Evolutionary conservation across 2,888 invertebrate genomes (phyloP), one percentile per base, ranked within the genome.

Genomic region (Drosophila yooni): DNA sequence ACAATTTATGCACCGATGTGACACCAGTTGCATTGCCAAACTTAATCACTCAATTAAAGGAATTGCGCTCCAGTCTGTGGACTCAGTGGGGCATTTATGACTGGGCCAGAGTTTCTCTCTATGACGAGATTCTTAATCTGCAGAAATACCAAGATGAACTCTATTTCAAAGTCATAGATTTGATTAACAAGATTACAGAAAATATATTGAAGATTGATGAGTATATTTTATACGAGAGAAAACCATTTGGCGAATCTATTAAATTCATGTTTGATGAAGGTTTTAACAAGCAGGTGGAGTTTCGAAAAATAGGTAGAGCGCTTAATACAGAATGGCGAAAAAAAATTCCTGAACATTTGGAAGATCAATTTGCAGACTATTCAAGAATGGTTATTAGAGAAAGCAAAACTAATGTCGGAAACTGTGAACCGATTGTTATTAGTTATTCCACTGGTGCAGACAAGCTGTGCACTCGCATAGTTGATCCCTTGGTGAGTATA

Each of bases 401-500:
- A 51, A 95, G 96, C 8, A 92, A 94, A 60, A 91, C 93, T 40
- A 94, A 94, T 43, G 95, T 97, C 78, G 98, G 97, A 1, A 94
- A 94, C 87, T 98, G 98, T 93, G 96, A 95, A 33, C 97, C 98
- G 29, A 93, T 98, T 58, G 97, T 96, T 74, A 94, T 95, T 88
- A 96, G 96, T 6, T 95, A 96, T 92, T 96, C 98, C 92, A 95
- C 96, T 40, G 95, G 97, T 4, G 93, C 97, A 40, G 96, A 96
- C 81, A 94, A 96, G 62, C 94, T 95, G 69, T 99, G 98, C 93
- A 95, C 95, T 91, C 96, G 95, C 92, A 94, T 98, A 74, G 94
- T 98, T 50, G 94, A 97, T 94, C 98, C 98, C 66, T 95, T 96
- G 93, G 98, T 98, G 93, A 95, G 96, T 95, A 31, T 10, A 8